Percentiles rank a stretch among this genome's conserved stretches.
phyloP scores from a whole-genome alignment of 2,888 invertebrate species.

The Pherbina coryleti region DNA sequence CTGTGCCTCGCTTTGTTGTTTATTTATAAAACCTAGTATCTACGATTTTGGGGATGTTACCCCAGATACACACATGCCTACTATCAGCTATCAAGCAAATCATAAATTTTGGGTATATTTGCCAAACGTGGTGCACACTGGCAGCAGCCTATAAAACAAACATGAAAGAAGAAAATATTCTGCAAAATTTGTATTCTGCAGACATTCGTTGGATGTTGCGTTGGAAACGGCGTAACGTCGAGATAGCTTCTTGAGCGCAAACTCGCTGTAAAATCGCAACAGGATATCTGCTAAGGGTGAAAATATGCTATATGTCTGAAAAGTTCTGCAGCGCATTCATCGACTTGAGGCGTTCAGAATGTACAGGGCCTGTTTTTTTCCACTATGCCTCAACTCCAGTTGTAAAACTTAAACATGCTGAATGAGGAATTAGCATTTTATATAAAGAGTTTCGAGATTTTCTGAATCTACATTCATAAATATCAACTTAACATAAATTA shows the following conservation, averaged over 20 bases:
- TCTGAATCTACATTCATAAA: too few species aligned
- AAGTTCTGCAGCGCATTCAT: background rate
- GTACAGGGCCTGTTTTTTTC: too few species aligned
- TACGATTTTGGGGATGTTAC: slow-evolving; percentile 32
- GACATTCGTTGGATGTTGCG: background rate
- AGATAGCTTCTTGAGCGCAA: slow-evolving; percentile 2
- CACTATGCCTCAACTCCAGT: too few species aligned
- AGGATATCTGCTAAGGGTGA: slow-evolving; percentile 3
- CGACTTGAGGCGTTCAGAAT: too few species aligned
- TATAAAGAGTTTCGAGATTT: too few species aligned
- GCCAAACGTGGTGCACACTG: background rate
- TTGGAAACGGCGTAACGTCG: background rate
- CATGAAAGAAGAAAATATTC: background rate
- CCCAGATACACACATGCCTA: slow-evolving; percentile 23
- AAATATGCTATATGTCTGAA: background rate
- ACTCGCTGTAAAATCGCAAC: slow-evolving; percentile 1
- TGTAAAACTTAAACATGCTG: too few species aligned
- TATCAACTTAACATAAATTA: too few species aligned
- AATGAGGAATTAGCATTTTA: too few species aligned
- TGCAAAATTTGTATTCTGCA: background rate
- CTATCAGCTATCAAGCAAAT: slow-evolving; percentile 2
- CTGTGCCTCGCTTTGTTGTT: background rate
- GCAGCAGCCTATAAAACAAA: background rate
- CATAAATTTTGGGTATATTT: background rate
- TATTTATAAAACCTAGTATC: background rate